Conservation (phyloP, 2,888 invertebrate genomes). For the Melipona beecheii region DNA sequence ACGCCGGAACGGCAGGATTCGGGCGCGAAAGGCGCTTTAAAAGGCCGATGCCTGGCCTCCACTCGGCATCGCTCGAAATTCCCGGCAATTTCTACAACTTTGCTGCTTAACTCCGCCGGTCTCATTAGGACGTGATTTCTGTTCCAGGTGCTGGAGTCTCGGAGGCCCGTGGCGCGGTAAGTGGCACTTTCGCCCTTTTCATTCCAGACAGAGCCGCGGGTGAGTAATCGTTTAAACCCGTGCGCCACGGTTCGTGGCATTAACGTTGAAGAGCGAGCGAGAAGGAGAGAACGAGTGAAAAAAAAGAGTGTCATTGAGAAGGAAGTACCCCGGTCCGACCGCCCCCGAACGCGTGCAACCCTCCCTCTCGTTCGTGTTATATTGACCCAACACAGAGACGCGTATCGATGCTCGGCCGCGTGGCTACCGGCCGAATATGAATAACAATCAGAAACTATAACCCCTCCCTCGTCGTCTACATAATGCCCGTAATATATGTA, state of each 20-base stretch:
- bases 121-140: slow-evolving; percentile 70
- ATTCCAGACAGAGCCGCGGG: slow-evolving; percentile 61
- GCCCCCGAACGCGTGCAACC: slow-evolving; percentile 44
- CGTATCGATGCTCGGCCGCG: slow-evolving; percentile 59
- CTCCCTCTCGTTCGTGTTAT: slow-evolving; percentile 67
- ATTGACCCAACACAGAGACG: slow-evolving; percentile 65
- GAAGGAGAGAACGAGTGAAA: slow-evolving; percentile 22
- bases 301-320: slow-evolving; percentile 57
- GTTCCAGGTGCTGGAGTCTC: slow-evolving; percentile 71
- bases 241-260: slow-evolving; percentile 49
- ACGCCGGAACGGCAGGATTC: neutral
- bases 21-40: slow-evolving; percentile 31
- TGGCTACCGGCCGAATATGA: slow-evolving; percentile 72
- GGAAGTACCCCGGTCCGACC: slow-evolving; percentile 51
- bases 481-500: slow-evolving; percentile 67
- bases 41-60: slow-evolving; percentile 31
- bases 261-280: slow-evolving; percentile 38
- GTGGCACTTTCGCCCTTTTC: slow-evolving; percentile 69
- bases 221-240: slow-evolving; percentile 71
- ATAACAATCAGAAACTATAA: slow-evolving; percentile 81
- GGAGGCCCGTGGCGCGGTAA: slow-evolving; percentile 63
- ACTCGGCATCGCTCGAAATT: slow-evolving; percentile 44
- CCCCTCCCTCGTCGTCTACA: slow-evolving; percentile 67
- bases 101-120: slow-evolving; percentile 59
- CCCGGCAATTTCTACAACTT: slow-evolving; percentile 58